A percentile compares a stretch with the other conserved stretches of the same genome.
Evolutionary conservation across 2,797 vertebrate genomes (phyloP).

Genomic region (Amblyraja radiata): DNA sequence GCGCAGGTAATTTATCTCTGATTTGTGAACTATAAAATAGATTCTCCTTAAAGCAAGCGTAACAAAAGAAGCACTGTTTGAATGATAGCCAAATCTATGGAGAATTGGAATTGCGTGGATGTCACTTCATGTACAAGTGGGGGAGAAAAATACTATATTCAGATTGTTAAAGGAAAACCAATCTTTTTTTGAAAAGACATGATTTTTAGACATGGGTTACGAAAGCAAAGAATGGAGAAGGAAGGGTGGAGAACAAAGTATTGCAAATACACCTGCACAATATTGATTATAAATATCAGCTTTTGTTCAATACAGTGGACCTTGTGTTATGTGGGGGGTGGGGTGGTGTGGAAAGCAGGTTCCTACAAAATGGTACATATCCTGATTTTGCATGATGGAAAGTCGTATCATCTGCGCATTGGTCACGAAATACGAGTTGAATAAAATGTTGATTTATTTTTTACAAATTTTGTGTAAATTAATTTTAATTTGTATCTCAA

Average conservation of each 20-base stretch:
- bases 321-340: too few species aligned
- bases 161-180: background rate
- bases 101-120: background rate
- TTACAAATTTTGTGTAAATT: too few species aligned
- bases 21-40: background rate
- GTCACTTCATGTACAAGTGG: background rate
- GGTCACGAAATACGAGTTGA: too few species aligned
- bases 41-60: background rate
- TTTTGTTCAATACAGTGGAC: too few species aligned
- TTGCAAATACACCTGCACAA: background rate
- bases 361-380: too few species aligned
- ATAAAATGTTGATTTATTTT: too few species aligned
- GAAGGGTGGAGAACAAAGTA: background rate
- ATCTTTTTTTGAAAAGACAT: background rate
- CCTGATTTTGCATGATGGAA: too few species aligned
- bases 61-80: background rate
- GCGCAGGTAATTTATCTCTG: slow-evolving; percentile 60
- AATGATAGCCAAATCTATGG: background rate
- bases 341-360: too few species aligned
- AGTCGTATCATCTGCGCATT: too few species aligned
- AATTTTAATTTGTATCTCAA: too few species aligned
- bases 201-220: too few species aligned
- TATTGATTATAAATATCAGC: background rate
- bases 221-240: background rate
- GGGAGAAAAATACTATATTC: background rate